A percentile compares a stretch with the other conserved stretches of the same genome.
phyloP scores from a whole-genome alignment of 2,888 invertebrate genomes.

The Rotaria socialis region DNA sequence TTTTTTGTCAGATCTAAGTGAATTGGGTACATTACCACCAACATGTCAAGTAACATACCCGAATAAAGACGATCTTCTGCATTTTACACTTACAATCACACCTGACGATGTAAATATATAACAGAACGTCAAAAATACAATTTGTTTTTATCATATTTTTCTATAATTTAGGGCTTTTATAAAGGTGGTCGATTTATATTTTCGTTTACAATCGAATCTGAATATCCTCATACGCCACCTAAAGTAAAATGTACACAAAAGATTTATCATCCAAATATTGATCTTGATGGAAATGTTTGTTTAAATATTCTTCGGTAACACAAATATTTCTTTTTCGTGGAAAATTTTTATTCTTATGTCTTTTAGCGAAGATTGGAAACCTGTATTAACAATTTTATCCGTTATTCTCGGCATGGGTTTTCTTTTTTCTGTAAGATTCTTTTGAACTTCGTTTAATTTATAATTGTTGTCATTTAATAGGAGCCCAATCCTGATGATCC shows the following conservation, averaged over 20 bases:
- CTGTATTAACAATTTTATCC: slow-evolving; percentile 91
- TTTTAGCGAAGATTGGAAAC: slow-evolving; percentile 90
- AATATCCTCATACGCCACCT: slow-evolving; percentile 95
- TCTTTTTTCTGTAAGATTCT: slow-evolving; percentile 75
- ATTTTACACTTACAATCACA: slow-evolving; percentile 88
- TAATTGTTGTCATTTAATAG: slow-evolving; percentile 61
- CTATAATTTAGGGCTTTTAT: slow-evolving; percentile 74
- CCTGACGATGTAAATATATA: slow-evolving; percentile 75
- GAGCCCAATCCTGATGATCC: slow-evolving; percentile 99
- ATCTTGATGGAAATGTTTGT: slow-evolving; percentile 93
- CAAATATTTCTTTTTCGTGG: not conserved
- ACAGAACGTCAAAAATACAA: no score
- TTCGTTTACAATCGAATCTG: slow-evolving; percentile 93
- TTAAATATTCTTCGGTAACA: slow-evolving; percentile 76
- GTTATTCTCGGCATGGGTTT: slow-evolving; percentile 95
- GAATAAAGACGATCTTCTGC: slow-evolving; percentile 88
- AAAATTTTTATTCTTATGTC: not conserved
- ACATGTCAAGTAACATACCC: slow-evolving; percentile 92
- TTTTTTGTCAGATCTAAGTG: not conserved
- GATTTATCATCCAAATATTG: slow-evolving; percentile 96
- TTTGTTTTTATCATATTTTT: not conserved
- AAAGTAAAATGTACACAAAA: slow-evolving; percentile 96
- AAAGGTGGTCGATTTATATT: slow-evolving; percentile 87
- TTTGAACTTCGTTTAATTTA: not conserved
- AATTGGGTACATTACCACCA: slow-evolving; percentile 74